Evolutionary conservation across 2,113 vertebrate genomes (phyloP), one percentile per base, ranked within the genome.

Genomic region (Etheostoma spectabile): DNA sequence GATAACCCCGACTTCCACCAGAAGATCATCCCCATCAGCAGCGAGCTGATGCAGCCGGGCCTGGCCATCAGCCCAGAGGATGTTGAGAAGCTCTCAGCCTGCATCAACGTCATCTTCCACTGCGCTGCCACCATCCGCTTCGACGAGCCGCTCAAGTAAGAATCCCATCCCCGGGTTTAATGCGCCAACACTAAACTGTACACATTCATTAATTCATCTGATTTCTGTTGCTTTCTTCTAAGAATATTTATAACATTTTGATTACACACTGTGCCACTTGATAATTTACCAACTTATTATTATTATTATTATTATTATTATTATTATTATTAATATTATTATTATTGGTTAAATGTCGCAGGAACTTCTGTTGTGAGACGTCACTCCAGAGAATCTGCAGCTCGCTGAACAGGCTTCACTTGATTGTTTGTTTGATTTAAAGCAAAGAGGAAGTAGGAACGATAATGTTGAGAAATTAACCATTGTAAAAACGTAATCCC

Each of bases 61-160:
- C 91, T 99, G 35, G 96, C 96, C 92, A 97, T 99, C 91, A 95
- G 96, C 87, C 91, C 96, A 4, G 94, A 96, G 86, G 98, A 99
- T 21, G 89, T 93, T 59, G 91, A 96, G 79, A 96, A 89, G 71
- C 97, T 99, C 49, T 92, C 95, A 14, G 87, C 94, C 78, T 95
- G 92, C 70, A 93, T 98, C 86, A 95, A 99, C 86, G 46, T 99
- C 16, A 57, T 99, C 95, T 99, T 99, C 95, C 98, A 99, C 95
- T 99, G 98, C 71, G 98, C 98, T 0, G 98, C 98, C 82, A 99
- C 98, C 7, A 96, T 99, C 80, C 97, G 97, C 79, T 99, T 99
- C 56, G 96, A 99, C 4, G 98, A 97, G 56, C 95, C 92, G 0
- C 94, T 99, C 70, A 98, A 97, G 98, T 99, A 93, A 59, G 93